A percentile compares a stretch with the other conserved stretches of the same genome.
These are phyloP conservation scores for Bombylius major DNA, from an alignment of 2,888 invertebrate species.

Conservation along the genomic window DNA sequence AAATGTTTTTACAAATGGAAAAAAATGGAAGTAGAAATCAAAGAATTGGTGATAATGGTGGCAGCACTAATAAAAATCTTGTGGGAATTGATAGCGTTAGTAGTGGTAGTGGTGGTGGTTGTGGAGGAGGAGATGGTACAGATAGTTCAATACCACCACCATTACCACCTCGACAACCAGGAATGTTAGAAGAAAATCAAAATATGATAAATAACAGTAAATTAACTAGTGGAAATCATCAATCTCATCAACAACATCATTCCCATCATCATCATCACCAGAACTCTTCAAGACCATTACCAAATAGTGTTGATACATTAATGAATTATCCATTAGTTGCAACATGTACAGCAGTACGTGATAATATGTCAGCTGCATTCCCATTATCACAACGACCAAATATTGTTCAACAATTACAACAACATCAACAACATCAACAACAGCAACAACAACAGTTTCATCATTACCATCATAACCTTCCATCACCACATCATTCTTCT, in stretches of 20 bases:
- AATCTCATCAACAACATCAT: background rate
- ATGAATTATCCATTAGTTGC: constrained; percentile 36
- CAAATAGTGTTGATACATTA: constrained; percentile 33
- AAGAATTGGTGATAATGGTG: constrained; percentile 3
- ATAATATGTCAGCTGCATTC: constrained; percentile 34
- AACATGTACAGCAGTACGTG: constrained; percentile 35
- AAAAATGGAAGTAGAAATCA: constrained; percentile 8
- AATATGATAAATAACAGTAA: constrained; percentile 15
- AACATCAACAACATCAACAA: constrained; percentile 28
- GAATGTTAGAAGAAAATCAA: constrained; percentile 33
- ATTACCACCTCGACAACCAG: constrained; percentile 46
- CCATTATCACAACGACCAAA: constrained; percentile 35
- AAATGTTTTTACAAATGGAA: constrained; percentile 37
- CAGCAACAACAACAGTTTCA: constrained; percentile 21
- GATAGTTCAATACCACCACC: constrained; percentile 41
- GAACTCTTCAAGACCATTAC: constrained; percentile 23
- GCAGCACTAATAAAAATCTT: constrained; percentile 9
- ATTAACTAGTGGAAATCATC: constrained; percentile 9
- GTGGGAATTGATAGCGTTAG: constrained; percentile 25
- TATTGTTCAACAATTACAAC: constrained; percentile 36
- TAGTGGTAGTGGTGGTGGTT: constrained; percentile 5
- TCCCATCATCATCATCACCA: no score
- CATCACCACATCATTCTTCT: constrained; percentile 14
- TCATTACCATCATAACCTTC: constrained; percentile 18
- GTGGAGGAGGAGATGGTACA: constrained; percentile 25